These are phyloP conservation scores for Dinocampus coccinellae DNA, from an alignment of 2,888 invertebrate species.

Conservation along the genomic window DNA sequence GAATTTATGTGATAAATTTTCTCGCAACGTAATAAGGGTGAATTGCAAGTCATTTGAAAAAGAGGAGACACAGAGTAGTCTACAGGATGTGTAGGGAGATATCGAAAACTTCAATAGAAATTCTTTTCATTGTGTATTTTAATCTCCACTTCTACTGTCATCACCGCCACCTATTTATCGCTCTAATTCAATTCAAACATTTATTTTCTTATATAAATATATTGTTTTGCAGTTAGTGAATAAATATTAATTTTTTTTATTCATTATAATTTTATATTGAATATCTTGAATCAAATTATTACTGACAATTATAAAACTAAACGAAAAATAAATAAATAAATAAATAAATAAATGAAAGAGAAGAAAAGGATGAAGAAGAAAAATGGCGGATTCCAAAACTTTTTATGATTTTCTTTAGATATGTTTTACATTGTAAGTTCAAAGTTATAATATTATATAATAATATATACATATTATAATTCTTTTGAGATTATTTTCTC, in stretches of 20 bases:
- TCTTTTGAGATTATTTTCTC: constrained; percentile 23
- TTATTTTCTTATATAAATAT: neutral
- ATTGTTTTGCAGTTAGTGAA: too few species aligned
- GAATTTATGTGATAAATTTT: constrained; percentile 64
- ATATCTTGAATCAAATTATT: too few species aligned
- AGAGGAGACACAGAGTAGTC: constrained; percentile 24
- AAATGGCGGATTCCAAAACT: too few species aligned
- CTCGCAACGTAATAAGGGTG: constrained; percentile 63
- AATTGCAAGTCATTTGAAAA: constrained; percentile 63
- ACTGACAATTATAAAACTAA: too few species aligned
- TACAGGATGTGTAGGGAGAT: neutral
- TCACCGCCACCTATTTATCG: neutral
- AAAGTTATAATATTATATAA: neutral
- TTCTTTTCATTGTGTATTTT: neutral
- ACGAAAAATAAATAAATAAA: too few species aligned
- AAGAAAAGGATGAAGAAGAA: too few species aligned
- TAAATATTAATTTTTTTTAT: too few species aligned
- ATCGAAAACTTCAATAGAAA: constrained; percentile 1
- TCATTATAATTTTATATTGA: too few species aligned
- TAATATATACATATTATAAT: neutral
- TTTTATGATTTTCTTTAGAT: too few species aligned
- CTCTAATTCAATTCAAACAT: neutral
- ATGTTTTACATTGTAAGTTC: too few species aligned
- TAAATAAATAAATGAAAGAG: too few species aligned
- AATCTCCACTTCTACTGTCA: neutral